Conservation (phyloP, 2,113 vertebrate species). For the Mormyrus lacerda region DNA sequence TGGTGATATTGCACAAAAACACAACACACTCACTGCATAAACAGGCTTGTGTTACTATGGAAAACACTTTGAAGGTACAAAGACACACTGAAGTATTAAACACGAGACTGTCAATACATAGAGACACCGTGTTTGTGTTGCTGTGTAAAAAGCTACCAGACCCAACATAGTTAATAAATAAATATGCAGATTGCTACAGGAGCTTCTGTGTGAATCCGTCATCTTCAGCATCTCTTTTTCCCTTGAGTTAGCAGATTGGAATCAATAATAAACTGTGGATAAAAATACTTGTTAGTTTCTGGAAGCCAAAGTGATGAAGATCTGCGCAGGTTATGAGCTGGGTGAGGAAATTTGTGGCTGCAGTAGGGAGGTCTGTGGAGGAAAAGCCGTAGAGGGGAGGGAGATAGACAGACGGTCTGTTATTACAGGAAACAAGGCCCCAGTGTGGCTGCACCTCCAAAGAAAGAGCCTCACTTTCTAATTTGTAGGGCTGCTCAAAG, state of each 20-base stretch:
- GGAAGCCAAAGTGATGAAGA: not conserved
- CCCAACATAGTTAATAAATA: not conserved
- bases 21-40: not conserved
- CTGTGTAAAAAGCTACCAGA: not conserved
- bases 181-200: not conserved
- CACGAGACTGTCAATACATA: not conserved
- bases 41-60: not conserved
- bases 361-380: not conserved
- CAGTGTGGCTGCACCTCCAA: not conserved
- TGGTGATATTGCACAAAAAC: not conserved
- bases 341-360: not conserved
- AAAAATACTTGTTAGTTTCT: not conserved
- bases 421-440: not conserved
- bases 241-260: not conserved
- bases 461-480: not conserved
- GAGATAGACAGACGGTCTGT: not conserved
- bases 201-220: not conserved
- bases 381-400: not conserved
- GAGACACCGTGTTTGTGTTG: not conserved
- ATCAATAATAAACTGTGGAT: not conserved
- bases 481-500: constrained; percentile 1
- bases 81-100: not conserved
- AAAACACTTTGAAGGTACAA: not conserved
- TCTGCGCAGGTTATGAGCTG: not conserved
- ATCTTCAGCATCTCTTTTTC: not conserved